Evolutionary conservation across 1,140 invertebrate genomes (phyloP).

Genomic region (Aphis gossypii): DNA sequence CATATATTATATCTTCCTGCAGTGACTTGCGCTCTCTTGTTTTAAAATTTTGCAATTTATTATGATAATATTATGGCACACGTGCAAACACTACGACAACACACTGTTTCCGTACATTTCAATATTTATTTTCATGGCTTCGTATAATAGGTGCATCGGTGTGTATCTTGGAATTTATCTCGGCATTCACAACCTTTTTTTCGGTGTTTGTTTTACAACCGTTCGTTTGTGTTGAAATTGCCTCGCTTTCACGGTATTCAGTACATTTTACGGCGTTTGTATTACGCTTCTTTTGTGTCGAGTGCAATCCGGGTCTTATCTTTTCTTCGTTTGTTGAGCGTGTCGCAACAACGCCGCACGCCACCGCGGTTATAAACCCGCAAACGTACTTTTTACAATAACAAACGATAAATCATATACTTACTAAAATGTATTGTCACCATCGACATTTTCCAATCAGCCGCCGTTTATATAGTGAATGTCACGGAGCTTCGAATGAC

Average conservation of each 20-base stretch:
- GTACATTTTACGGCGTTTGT: constrained; percentile 5
- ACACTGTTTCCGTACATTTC: background rate
- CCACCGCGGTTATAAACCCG: background rate
- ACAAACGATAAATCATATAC: background rate
- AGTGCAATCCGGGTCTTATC: constrained; percentile 2
- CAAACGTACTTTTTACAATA: background rate
- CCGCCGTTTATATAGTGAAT: too few species aligned
- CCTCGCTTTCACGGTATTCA: background rate
- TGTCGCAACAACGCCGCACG: background rate
- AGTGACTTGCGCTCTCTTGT: too few species aligned
- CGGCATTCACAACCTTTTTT: background rate
- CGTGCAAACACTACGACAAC: too few species aligned
- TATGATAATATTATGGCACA: too few species aligned
- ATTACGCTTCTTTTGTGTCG: constrained; percentile 5
- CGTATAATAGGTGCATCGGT: background rate
- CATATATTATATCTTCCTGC: too few species aligned
- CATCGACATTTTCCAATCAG: background rate
- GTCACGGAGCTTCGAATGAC: too few species aligned
- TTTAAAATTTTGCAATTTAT: too few species aligned
- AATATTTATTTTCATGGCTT: background rate
- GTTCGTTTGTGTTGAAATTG: constrained; percentile 14
- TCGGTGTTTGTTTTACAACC: constrained; percentile 10
- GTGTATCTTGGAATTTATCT: constrained; percentile 4
- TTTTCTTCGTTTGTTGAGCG: background rate
- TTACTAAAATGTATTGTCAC: background rate